Evolutionary conservation across 2,797 vertebrate species (phyloP).

Genomic region (Aselliscus stoliczkanus): DNA sequence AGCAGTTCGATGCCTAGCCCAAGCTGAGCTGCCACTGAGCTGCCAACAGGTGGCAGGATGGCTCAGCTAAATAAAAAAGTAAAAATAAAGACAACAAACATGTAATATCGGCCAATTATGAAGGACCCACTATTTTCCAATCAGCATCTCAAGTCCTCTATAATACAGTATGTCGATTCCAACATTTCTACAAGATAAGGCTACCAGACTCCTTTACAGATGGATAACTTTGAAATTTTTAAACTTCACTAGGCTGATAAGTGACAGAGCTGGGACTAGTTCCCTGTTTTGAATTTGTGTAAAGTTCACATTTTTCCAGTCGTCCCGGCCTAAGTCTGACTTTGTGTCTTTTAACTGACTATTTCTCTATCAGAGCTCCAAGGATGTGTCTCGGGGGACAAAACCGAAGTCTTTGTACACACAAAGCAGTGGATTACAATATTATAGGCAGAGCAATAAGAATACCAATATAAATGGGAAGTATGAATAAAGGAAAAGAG

Average conservation of each 20-base stretch:
- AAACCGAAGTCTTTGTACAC: neutral
- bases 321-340: neutral
- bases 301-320: too few relatives aligned
- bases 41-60: too few relatives aligned
- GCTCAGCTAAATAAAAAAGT: too few relatives aligned
- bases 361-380: neutral
- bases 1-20: too few relatives aligned
- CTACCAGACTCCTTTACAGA: neutral
- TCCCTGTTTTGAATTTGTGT: too few relatives aligned
- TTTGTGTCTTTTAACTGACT: neutral
- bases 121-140: neutral
- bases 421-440: neutral
- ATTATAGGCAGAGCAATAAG: neutral
- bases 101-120: neutral
- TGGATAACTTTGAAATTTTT: neutral
- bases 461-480: neutral
- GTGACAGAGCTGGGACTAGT: too few relatives aligned
- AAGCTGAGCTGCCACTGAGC: too few relatives aligned
- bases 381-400: neutral
- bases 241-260: neutral
- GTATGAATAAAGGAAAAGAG: neutral
- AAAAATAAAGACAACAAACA: too few relatives aligned
- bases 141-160: neutral
- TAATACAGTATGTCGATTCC: neutral
- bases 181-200: neutral